Conservation (phyloP, 1,140 invertebrate species). For the Drosophila suzukii region DNA sequence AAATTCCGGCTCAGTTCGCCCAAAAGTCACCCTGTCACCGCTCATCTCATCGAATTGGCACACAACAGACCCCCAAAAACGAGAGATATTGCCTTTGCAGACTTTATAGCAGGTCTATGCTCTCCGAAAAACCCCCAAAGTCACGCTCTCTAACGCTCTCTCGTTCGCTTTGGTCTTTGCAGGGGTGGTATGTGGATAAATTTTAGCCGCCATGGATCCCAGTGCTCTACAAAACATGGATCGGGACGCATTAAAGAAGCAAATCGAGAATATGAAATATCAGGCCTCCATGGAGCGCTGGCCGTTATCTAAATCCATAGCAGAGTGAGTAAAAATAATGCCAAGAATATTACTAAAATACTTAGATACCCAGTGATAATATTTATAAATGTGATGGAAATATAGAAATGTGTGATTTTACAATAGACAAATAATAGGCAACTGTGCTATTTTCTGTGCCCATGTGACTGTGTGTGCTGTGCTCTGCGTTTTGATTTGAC, state of each 20-base stretch:
- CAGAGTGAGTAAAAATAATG: slow-evolving; percentile 91
- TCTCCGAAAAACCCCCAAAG: slow-evolving; percentile 12
- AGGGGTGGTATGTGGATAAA: slow-evolving; percentile 85
- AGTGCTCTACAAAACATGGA: slow-evolving; percentile 97
- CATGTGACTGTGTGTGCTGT: slow-evolving; percentile 3
- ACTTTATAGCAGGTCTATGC: slow-evolving; percentile 46
- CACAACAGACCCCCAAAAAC: slow-evolving; percentile 5
- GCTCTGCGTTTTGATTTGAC: slow-evolving; percentile 12
- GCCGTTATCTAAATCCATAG: slow-evolving; percentile 96
- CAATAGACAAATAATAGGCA: not conserved
- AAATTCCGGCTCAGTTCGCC: not conserved
- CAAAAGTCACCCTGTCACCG: slow-evolving; percentile 18
- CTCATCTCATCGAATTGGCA: slow-evolving; percentile 33
- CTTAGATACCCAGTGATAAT: slow-evolving; percentile 1
- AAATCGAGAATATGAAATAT: slow-evolving; percentile 98
- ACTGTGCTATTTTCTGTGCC: not conserved
- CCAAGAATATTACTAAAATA: slow-evolving; percentile 10
- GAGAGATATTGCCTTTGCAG: slow-evolving; percentile 23
- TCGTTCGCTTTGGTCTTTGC: slow-evolving; percentile 61
- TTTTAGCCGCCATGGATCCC: slow-evolving; percentile 91
- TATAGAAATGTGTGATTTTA: not conserved
- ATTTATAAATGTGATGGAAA: not conserved
- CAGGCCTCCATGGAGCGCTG: slow-evolving; percentile 97
- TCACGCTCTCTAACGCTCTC: slow-evolving; percentile 34
- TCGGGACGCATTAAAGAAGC: slow-evolving; percentile 97